These are phyloP conservation scores for Drosophila monieri DNA, from an alignment of 2,888 invertebrate species.

Conservation along the genomic window DNA sequence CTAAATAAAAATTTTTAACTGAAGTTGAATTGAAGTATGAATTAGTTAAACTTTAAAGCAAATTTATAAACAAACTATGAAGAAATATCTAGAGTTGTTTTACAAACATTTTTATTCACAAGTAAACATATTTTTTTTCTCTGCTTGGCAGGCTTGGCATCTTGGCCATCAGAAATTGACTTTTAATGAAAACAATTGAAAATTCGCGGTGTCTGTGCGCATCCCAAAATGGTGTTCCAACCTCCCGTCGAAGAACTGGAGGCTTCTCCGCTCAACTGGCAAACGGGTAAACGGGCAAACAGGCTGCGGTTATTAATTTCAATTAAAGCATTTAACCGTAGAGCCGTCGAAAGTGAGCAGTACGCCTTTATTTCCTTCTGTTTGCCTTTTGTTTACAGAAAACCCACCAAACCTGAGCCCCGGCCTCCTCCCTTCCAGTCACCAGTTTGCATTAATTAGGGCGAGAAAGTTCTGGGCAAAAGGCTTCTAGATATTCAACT, in stretches of 20 bases:
- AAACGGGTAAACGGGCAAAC: slow-evolving; percentile 34
- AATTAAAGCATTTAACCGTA: slow-evolving; percentile 80
- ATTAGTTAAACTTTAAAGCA: too few species aligned
- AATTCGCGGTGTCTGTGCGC: slow-evolving; percentile 51
- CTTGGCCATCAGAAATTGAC: slow-evolving; percentile 64
- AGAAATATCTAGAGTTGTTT: neutral
- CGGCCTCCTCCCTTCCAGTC: slow-evolving; percentile 1
- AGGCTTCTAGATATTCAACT: slow-evolving; percentile 16
- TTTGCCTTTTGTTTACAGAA: slow-evolving; percentile 65
- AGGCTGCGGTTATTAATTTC: slow-evolving; percentile 79
- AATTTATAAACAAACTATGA: too few species aligned
- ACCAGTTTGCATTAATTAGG: slow-evolving; percentile 64
- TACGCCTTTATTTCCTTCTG: slow-evolving; percentile 42
- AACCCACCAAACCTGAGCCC: slow-evolving; percentile 38
- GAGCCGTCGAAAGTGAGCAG: slow-evolving; percentile 58
- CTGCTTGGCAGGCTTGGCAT: slow-evolving; percentile 12
- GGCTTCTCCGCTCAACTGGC: slow-evolving; percentile 24
- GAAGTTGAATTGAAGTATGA: too few species aligned
- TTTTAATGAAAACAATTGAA: slow-evolving; percentile 81
- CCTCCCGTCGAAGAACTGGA: slow-evolving; percentile 2
- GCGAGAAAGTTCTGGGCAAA: slow-evolving; percentile 67
- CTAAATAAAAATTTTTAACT: too few species aligned
- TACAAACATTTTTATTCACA: neutral
- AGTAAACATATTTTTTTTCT: neutral
- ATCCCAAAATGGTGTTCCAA: slow-evolving; percentile 32